Evolutionary conservation across 2,888 invertebrate species (phyloP).

Genomic region (Noctua janthe): DNA sequence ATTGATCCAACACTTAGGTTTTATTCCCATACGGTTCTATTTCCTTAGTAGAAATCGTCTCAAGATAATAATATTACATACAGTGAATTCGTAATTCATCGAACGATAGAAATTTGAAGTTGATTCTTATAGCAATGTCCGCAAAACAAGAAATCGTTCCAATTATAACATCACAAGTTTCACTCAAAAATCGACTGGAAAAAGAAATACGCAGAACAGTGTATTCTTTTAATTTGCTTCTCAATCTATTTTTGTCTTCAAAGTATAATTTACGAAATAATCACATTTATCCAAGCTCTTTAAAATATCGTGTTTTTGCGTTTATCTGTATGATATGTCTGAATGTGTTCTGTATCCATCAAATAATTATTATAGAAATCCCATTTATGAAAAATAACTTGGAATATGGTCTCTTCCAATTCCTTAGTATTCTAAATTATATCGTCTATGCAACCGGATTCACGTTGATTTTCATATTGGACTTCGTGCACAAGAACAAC

Average conservation of each 20-base stretch:
- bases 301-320: constrained; percentile 5
- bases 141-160: not conserved
- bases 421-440: not conserved
- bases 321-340: not conserved
- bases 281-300: constrained; percentile 36
- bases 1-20: not conserved
- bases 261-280: constrained; percentile 21
- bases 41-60: not conserved
- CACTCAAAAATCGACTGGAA: not conserved
- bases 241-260: constrained; percentile 12
- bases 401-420: not conserved
- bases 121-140: not conserved
- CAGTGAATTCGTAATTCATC: not conserved
- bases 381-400: not conserved
- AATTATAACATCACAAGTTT: not conserved
- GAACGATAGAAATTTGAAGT: not conserved
- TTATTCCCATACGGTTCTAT: too few species aligned
- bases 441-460: not conserved
- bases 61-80: not conserved
- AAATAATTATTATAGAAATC: not conserved
- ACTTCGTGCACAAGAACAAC: constrained; percentile 4
- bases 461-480: constrained; percentile 18
- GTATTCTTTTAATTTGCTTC: constrained; percentile 8
- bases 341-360: not conserved
- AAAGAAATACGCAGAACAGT: not conserved